phyloP scores from a whole-genome alignment of 1,140 invertebrate genomes.

The Agrypnia vestita region DNA sequence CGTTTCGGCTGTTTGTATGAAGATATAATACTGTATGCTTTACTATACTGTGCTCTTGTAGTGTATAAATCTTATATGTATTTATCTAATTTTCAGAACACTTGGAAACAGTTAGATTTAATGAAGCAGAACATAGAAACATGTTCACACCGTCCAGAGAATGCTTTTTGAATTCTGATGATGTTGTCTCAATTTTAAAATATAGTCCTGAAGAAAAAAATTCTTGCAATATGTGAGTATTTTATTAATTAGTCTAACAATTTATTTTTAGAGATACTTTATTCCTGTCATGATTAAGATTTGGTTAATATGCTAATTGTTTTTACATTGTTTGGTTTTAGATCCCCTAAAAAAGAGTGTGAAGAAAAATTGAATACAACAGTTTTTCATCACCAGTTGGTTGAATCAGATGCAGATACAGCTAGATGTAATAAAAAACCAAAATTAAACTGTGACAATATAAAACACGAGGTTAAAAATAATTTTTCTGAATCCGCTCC shows the following conservation, averaged over 20 bases:
- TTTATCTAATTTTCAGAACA: conserved; percentile 52
- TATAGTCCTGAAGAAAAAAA: neutral
- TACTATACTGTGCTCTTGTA: too few species aligned
- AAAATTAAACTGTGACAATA: neutral
- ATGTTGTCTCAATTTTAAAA: conserved; percentile 21
- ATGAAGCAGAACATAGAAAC: conserved; percentile 38
- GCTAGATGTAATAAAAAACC: neutral
- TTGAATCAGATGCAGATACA: neutral
- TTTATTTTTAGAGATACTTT: too few species aligned
- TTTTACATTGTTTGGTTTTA: too few species aligned
- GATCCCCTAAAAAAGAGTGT: too few species aligned
- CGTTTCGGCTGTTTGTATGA: too few species aligned
- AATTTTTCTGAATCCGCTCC: neutral
- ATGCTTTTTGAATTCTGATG: conserved; percentile 7
- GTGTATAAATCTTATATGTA: neutral
- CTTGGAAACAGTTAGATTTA: conserved; percentile 51
- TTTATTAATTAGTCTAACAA: neutral
- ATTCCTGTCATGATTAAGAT: too few species aligned
- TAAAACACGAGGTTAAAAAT: neutral
- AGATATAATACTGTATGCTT: too few species aligned
- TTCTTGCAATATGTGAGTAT: conserved; percentile 11
- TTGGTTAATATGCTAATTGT: too few species aligned
- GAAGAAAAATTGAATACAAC: too few species aligned
- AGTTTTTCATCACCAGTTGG: too few species aligned
- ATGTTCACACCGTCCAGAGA: conserved; percentile 35